Evolutionary conservation across 1,140 invertebrate species (phyloP).

Genomic region (Solenopsis fugax): DNA sequence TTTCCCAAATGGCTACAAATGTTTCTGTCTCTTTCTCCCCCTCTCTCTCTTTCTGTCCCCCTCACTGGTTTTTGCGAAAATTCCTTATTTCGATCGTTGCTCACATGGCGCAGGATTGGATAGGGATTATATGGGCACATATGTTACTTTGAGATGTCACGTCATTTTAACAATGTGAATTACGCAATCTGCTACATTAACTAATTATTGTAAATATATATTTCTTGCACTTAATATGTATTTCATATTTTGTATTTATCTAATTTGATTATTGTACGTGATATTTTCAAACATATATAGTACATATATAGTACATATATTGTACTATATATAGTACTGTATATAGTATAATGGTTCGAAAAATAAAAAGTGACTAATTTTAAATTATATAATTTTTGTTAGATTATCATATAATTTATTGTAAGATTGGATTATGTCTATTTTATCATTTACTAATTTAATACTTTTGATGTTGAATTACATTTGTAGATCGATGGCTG

Average conservation of each 20-base stretch:
- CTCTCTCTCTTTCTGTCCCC: not conserved
- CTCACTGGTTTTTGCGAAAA: conserved; percentile 37
- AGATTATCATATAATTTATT: not conserved
- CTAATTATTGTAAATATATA: not conserved
- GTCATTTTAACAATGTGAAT: conserved; percentile 80
- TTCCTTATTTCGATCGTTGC: conserved; percentile 34
- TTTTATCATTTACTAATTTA: not conserved
- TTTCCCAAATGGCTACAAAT: conserved; percentile 85
- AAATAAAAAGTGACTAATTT: not conserved
- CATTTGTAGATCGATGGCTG: too few relatives aligned
- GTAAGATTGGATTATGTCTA: not conserved
- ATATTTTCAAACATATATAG: conserved; percentile 5
- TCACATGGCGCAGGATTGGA: conserved; percentile 52
- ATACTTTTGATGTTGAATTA: too few relatives aligned
- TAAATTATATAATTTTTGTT: not conserved
- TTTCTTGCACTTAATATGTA: not conserved
- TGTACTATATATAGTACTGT: too few relatives aligned
- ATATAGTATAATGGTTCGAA: not conserved
- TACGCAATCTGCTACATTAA: conserved; percentile 1
- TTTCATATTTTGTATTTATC: not conserved
- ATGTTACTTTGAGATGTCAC: conserved; percentile 80
- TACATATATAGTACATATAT: too few relatives aligned
- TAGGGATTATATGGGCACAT: conserved; percentile 75
- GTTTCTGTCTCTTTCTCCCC: conserved; percentile 44
- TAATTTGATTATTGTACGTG: not conserved